Percentiles rank a stretch among this genome's conserved stretches.
phyloP scores from a whole-genome alignment of 2,888 invertebrate genomes.

The Parascotia fuliginaria region DNA sequence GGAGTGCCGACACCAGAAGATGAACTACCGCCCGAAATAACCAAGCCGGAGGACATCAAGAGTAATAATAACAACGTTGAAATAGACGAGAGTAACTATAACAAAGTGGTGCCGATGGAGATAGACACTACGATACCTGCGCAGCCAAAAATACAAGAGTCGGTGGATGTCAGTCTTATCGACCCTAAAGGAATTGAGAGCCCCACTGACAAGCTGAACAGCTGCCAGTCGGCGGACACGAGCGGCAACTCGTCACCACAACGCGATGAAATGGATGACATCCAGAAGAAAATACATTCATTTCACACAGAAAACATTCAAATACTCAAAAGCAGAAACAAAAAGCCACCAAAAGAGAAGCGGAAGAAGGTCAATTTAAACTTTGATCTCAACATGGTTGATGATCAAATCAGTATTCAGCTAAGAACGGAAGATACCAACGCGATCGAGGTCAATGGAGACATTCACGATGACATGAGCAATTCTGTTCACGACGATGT shows the following conservation, averaged over 20 bases:
- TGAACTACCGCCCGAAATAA: constrained; percentile 65
- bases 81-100: constrained; percentile 69
- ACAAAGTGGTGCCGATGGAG: constrained; percentile 78
- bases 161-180: constrained; percentile 53
- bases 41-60: constrained; percentile 62
- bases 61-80: constrained; percentile 74
- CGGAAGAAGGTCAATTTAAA: constrained; percentile 84
- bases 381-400: constrained; percentile 83
- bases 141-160: constrained; percentile 71
- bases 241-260: constrained; percentile 82
- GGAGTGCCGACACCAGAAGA: constrained; percentile 77
- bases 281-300: constrained; percentile 87
- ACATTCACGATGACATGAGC: constrained; percentile 65
- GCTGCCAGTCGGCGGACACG: constrained; percentile 77
- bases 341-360: constrained; percentile 84
- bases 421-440: constrained; percentile 68
- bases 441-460: constrained; percentile 69
- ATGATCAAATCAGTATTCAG: constrained; percentile 82
- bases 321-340: constrained; percentile 86
- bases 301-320: constrained; percentile 88
- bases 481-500: constrained; percentile 58
- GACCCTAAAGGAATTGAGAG: constrained; percentile 68
- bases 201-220: constrained; percentile 69
- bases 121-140: constrained; percentile 72
- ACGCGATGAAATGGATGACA: constrained; percentile 86